Conservation (phyloP, 2,888 invertebrate genomes). For the Eutolmus rufibarbis region DNA sequence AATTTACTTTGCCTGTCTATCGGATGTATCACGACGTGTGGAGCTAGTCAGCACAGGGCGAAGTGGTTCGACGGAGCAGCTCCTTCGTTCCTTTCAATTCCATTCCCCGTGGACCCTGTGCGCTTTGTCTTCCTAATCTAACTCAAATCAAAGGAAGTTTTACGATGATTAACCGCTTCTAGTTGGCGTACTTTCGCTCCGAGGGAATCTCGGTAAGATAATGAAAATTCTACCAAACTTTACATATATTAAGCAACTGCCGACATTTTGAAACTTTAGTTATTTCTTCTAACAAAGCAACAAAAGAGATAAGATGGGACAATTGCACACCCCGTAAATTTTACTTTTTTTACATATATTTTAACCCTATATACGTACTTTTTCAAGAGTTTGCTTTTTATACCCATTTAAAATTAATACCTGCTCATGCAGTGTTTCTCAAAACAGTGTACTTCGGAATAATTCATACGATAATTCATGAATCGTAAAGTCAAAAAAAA, state of each 20-base stretch:
- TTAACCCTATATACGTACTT: too few species aligned
- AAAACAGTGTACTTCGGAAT: too few species aligned
- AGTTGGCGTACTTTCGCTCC: background rate
- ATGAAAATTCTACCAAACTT: background rate
- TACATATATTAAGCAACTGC: background rate
- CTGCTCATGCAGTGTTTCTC: too few species aligned
- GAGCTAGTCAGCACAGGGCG: background rate
- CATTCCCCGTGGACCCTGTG: background rate
- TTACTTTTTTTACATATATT: too few species aligned
- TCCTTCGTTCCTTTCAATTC: slow-evolving; percentile 15
- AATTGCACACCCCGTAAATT: too few species aligned
- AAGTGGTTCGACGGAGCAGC: background rate
- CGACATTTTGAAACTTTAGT: background rate
- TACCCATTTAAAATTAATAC: too few species aligned
- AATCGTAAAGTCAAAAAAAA: too few species aligned
- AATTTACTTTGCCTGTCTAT: slow-evolving; percentile 27
- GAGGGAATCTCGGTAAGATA: background rate
- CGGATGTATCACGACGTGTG: slow-evolving; percentile 1
- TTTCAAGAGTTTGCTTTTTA: too few species aligned
- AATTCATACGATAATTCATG: too few species aligned
- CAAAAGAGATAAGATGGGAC: background rate
- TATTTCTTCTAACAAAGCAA: background rate
- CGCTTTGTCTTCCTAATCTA: background rate
- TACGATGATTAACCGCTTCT: slow-evolving; percentile 8
- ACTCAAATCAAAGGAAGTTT: slow-evolving; percentile 19